Conservation (phyloP, 2,888 invertebrate genomes). For the Dryocosmus kuriphilus region DNA sequence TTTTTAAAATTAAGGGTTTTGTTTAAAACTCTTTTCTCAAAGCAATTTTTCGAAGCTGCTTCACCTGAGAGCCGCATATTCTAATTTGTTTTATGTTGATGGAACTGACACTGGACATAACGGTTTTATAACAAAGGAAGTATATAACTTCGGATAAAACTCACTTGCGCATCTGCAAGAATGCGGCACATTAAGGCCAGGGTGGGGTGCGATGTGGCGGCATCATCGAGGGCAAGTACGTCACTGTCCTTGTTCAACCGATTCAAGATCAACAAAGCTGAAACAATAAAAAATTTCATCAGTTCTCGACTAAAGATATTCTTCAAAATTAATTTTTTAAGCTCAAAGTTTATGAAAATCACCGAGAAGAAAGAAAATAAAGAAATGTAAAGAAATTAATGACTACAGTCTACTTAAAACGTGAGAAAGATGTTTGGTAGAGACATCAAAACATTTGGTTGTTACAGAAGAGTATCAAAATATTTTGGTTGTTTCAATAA, state of each 20-base stretch:
- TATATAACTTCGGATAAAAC: conserved; percentile 49
- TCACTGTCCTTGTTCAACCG: conserved; percentile 74
- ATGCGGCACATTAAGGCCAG: conserved; percentile 93
- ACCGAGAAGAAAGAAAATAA: neutral
- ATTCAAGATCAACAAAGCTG: conserved; percentile 73
- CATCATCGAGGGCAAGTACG: conserved; percentile 73
- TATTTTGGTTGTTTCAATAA: no score
- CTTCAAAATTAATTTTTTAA: neutral
- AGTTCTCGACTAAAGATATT: neutral
- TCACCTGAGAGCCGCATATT: neutral
- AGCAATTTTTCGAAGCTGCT: neutral
- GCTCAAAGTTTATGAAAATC: neutral
- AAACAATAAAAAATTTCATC: conserved; percentile 57
- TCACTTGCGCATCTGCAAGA: conserved; percentile 91
- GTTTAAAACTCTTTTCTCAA: neutral
- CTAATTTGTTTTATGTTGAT: conserved; percentile 15
- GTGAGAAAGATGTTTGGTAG: no score
- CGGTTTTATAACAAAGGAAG: neutral
- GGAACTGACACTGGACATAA: neutral
- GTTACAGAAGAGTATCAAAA: no score
- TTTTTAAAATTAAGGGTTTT: neutral
- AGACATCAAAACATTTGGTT: no score
- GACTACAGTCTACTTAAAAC: no score
- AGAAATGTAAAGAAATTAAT: neutral
- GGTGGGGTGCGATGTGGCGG: conserved; percentile 81